Conservation (phyloP, 2,113 vertebrate species). For the Potamarius usumacintae region DNA sequence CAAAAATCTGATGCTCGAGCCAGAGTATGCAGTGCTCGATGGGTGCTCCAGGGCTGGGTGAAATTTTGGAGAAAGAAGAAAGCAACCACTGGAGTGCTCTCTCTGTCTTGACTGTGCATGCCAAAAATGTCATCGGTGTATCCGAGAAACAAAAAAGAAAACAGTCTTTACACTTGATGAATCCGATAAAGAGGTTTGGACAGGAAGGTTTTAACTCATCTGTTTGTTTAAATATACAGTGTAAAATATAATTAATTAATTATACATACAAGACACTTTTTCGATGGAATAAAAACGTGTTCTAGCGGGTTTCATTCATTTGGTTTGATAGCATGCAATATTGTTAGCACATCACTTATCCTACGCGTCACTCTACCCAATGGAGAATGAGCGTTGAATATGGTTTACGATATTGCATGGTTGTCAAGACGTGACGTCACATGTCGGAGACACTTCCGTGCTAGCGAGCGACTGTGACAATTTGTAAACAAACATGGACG, state of each 20-base stretch:
- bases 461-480: too few relatives aligned
- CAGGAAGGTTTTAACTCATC: background rate
- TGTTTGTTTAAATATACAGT: background rate
- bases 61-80: constrained; percentile 20
- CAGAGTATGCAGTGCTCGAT: background rate
- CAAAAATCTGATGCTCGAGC: background rate
- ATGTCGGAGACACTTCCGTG: too few relatives aligned
- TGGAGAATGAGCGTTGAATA: too few relatives aligned
- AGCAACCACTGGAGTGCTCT: background rate
- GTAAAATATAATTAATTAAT: background rate
- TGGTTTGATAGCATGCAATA: too few relatives aligned
- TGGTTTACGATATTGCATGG: too few relatives aligned
- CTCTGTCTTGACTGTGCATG: background rate
- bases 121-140: constrained; percentile 26
- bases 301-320: too few relatives aligned
- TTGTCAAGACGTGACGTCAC: too few relatives aligned
- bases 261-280: background rate
- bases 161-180: background rate
- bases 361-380: too few relatives aligned
- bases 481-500: too few relatives aligned
- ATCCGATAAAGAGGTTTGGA: background rate
- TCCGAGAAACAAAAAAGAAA: constrained; percentile 12
- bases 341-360: too few relatives aligned
- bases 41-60: constrained; percentile 17
- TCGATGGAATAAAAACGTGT: too few relatives aligned